Percentiles rank a stretch among this genome's conserved stretches.
Conservation (phyloP, 30 jellyfish, hydroid and myxozoan species). For the Aurelia sp. region DNA sequence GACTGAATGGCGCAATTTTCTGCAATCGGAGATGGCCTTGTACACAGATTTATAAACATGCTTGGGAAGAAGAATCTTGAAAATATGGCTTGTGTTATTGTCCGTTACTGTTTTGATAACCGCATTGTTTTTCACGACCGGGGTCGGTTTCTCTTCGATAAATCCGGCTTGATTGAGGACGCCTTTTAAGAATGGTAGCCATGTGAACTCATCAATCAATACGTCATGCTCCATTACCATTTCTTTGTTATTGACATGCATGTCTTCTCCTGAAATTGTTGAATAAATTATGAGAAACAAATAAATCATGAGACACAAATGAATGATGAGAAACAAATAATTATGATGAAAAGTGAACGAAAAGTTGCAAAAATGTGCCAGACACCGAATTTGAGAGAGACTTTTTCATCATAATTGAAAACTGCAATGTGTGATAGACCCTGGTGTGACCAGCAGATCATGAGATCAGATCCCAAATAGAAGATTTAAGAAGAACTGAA, state of each 20-base stretch:
- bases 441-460: too few relatives aligned
- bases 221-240: conserved; percentile 67
- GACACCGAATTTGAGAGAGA: background rate
- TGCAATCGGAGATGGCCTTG: conserved; percentile 44
- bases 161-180: conserved; percentile 41
- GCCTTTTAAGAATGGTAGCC: conserved; percentile 40
- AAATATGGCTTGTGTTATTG: background rate
- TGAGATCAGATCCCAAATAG: too few relatives aligned
- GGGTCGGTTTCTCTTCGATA: conserved; percentile 5
- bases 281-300: too few relatives aligned
- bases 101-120: background rate
- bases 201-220: conserved; percentile 24
- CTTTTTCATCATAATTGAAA: background rate
- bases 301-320: too few relatives aligned
- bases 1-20: conserved; percentile 39
- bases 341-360: background rate
- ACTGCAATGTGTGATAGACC: too few relatives aligned
- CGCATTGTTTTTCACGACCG: conserved; percentile 1
- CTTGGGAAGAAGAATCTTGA: conserved; percentile 1
- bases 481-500: too few relatives aligned
- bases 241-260: conserved; percentile 19
- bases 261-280: conserved; percentile 10
- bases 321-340: background rate
- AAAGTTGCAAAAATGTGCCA: background rate
- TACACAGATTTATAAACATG: conserved; percentile 27